These are phyloP conservation scores for Mesoligia furuncula DNA, from an alignment of 2,888 invertebrate species.

Conservation along the genomic window DNA sequence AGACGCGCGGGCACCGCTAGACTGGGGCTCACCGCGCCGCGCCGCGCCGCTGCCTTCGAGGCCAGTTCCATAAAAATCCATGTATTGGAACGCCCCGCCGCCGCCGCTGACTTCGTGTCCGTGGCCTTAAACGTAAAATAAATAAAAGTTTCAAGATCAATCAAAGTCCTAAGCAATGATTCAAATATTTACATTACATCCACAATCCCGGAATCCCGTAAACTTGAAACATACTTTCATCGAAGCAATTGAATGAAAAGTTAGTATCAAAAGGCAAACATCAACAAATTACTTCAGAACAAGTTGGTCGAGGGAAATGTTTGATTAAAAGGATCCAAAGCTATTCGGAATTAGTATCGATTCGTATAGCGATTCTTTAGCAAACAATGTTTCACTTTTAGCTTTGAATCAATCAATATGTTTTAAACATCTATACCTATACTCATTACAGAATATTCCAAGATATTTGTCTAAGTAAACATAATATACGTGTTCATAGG, in stretches of 20 bases:
- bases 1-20: too few species aligned
- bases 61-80: too few species aligned
- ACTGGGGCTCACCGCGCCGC: too few species aligned
- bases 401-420: not conserved
- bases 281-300: constrained; percentile 64
- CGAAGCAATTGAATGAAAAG: constrained; percentile 48
- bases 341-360: constrained; percentile 54
- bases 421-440: not conserved
- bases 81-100: too few species aligned
- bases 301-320: constrained; percentile 51
- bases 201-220: constrained; percentile 25
- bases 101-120: too few species aligned
- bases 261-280: constrained; percentile 56
- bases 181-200: constrained; percentile 8
- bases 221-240: constrained; percentile 43
- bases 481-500: too few species aligned
- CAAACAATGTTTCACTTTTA: constrained; percentile 21
- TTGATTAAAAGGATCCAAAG: constrained; percentile 43
- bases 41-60: too few species aligned
- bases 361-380: constrained; percentile 25
- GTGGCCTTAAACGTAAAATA: not conserved
- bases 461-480: constrained; percentile 1
- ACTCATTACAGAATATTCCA: not conserved
- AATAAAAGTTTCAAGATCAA: constrained; percentile 1
- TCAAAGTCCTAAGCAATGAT: not conserved